Conservation (phyloP, 2,888 invertebrate genomes). For the Priocnemis perturbator region DNA sequence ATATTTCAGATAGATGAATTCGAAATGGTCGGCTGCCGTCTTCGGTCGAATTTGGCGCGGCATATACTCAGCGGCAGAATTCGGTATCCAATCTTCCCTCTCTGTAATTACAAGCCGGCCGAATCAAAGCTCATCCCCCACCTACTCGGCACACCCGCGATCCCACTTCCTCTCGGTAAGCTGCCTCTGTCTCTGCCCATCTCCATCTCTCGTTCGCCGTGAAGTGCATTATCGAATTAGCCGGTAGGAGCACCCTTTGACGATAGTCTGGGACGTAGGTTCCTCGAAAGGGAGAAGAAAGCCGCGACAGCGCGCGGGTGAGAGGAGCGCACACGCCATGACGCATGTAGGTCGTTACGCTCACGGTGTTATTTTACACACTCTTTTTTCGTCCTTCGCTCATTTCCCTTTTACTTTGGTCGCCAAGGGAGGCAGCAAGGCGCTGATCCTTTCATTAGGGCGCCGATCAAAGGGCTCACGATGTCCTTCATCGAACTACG, state of each 20-base stretch:
- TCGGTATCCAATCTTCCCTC: slow-evolving; percentile 62
- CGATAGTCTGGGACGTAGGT: slow-evolving; percentile 20
- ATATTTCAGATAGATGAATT: too few species aligned
- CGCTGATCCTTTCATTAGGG: slow-evolving; percentile 49
- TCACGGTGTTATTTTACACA: slow-evolving; percentile 51
- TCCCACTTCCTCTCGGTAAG: background rate
- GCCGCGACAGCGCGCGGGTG: background rate
- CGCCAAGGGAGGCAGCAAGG: slow-evolving; percentile 11
- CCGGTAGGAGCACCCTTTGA: slow-evolving; percentile 52
- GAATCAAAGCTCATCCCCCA: slow-evolving; percentile 60
- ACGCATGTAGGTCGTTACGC: slow-evolving; percentile 42
- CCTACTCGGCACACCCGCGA: background rate
- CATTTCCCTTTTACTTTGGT: background rate
- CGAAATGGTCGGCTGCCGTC: too few species aligned
- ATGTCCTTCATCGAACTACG: slow-evolving; percentile 19
- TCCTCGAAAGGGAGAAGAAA: slow-evolving; percentile 27
- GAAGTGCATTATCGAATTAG: slow-evolving; percentile 60
- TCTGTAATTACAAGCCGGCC: slow-evolving; percentile 61
- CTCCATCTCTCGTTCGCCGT: slow-evolving; percentile 21
- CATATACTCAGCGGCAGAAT: slow-evolving; percentile 48
- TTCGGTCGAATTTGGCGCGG: background rate
- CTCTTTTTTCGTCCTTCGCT: slow-evolving; percentile 22
- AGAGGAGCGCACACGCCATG: slow-evolving; percentile 15
- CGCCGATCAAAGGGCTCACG: slow-evolving; percentile 44
- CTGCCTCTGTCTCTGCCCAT: slow-evolving; percentile 7